Percentiles rank a stretch among this genome's conserved stretches.
These are phyloP conservation scores for Erpetoichthys calabaricus DNA, from an alignment of 2,797 vertebrate genomes.

Conservation along the genomic window DNA sequence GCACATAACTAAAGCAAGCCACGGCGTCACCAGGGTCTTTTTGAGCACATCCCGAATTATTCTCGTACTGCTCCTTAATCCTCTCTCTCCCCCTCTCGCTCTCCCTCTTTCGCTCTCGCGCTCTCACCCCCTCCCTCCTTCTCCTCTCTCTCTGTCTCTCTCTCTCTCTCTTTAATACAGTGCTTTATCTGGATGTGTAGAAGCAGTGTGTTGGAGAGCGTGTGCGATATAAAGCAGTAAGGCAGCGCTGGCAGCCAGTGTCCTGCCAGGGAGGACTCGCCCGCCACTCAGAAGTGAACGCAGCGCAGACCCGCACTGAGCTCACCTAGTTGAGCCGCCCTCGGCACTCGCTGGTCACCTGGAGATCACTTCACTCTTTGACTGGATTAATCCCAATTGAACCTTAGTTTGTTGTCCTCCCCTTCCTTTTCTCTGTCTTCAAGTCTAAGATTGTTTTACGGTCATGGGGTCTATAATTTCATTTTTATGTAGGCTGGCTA, in stretches of 20 bases:
- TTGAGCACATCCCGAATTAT: slow-evolving; percentile 17
- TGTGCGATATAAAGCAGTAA: slow-evolving; percentile 35
- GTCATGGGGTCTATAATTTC: slow-evolving; percentile 74
- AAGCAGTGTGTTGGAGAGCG: slow-evolving; percentile 26
- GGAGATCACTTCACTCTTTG: slow-evolving; percentile 39
- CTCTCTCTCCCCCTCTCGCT: neutral
- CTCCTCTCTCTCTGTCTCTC: slow-evolving; percentile 13
- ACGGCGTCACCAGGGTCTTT: too few species aligned
- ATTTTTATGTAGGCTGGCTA: slow-evolving; percentile 63
- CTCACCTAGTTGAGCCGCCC: slow-evolving; percentile 24
- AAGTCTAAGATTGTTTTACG: slow-evolving; percentile 53
- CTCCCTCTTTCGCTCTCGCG: neutral
- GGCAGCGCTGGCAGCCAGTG: slow-evolving; percentile 34
- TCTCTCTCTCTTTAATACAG: slow-evolving; percentile 12
- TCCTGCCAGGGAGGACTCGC: slow-evolving; percentile 29
- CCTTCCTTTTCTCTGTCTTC: slow-evolving; percentile 29
- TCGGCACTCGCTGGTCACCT: slow-evolving; percentile 31
- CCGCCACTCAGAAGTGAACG: slow-evolving; percentile 27
- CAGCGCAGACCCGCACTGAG: slow-evolving; percentile 26
- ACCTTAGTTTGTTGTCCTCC: slow-evolving; percentile 27
- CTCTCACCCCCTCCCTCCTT: slow-evolving; percentile 3
- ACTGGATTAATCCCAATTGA: slow-evolving; percentile 62
- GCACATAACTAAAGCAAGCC: too few species aligned
- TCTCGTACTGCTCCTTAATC: slow-evolving; percentile 22
- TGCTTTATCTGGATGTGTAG: slow-evolving; percentile 25